Percentiles rank a stretch among this genome's conserved stretches.
These are phyloP conservation scores for Apostichopus japonicus DNA, from an alignment of 35 echinoderm and acorn worm genomes.

Conservation along the genomic window DNA sequence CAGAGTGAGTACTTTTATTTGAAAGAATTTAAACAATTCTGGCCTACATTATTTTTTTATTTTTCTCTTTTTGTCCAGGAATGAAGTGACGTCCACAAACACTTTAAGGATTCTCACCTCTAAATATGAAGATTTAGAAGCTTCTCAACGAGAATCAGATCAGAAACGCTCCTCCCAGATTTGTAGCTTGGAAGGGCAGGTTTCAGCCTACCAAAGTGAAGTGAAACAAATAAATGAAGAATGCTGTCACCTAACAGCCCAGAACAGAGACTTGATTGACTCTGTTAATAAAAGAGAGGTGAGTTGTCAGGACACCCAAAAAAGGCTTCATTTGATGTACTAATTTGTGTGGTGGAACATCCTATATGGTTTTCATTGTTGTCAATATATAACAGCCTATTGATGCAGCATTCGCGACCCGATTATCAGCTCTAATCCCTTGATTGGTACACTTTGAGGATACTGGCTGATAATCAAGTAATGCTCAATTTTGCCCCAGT, in stretches of 20 bases:
- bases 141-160: background rate
- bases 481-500: too few relatives aligned
- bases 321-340: too few relatives aligned
- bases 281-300: constrained; percentile 33
- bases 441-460: too few relatives aligned
- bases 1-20: too few relatives aligned
- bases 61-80: background rate
- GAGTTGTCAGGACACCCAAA: background rate
- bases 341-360: too few relatives aligned
- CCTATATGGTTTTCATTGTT: too few relatives aligned
- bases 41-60: too few relatives aligned
- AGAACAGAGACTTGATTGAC: constrained; percentile 18
- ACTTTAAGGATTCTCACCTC: background rate
- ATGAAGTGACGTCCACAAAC: background rate
- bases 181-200: background rate
- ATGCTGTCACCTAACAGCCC: constrained; percentile 1
- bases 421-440: too few relatives aligned
- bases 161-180: background rate
- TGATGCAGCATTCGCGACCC: too few relatives aligned
- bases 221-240: background rate
- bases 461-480: too few relatives aligned
- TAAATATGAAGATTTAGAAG: constrained; percentile 29
- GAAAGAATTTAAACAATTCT: too few relatives aligned
- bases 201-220: background rate
- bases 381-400: too few relatives aligned